Percentiles rank a stretch among this genome's conserved stretches.
These are phyloP conservation scores for Melitaea cinxia DNA, from an alignment of 1,140 invertebrate species.

Conservation along the genomic window DNA sequence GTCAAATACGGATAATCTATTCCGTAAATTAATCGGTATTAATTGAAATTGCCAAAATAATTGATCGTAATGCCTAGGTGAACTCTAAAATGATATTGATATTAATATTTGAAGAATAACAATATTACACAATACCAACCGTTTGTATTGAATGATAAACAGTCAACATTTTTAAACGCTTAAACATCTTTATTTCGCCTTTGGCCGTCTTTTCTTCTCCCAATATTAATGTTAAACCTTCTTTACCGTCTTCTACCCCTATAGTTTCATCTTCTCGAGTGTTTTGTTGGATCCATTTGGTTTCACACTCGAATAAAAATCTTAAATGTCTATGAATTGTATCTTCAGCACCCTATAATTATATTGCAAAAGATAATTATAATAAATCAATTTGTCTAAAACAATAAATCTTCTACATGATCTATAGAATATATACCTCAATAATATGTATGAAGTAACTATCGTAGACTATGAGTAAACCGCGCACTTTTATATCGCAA, in stretches of 20 bases:
- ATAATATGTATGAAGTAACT: slow-evolving; percentile 74
- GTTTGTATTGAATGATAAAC: slow-evolving; percentile 69
- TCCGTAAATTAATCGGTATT: too few species aligned
- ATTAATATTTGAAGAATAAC: background rate
- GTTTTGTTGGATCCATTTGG: slow-evolving; percentile 51
- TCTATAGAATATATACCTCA: slow-evolving; percentile 52
- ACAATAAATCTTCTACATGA: background rate
- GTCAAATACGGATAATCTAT: background rate
- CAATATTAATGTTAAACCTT: slow-evolving; percentile 35
- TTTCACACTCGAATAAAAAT: slow-evolving; percentile 63
- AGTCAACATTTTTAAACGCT: slow-evolving; percentile 58
- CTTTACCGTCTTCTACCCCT: slow-evolving; percentile 29
- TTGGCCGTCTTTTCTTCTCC: slow-evolving; percentile 32
- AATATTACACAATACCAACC: slow-evolving; percentile 41
- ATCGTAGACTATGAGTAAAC: slow-evolving; percentile 72
- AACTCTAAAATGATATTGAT: background rate
- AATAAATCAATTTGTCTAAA: background rate
- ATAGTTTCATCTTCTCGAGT: slow-evolving; percentile 41
- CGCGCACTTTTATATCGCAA: slow-evolving; percentile 65
- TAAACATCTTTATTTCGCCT: slow-evolving; percentile 54
- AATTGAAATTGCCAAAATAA: too few species aligned
- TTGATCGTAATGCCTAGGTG: background rate
- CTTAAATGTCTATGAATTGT: slow-evolving; percentile 70
- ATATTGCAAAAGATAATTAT: background rate
- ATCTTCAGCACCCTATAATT: slow-evolving; percentile 73